Percentiles rank a stretch among this genome's conserved stretches.
These are phyloP conservation scores for Acleris literana DNA, from an alignment of 2,888 invertebrate species.

Conservation along the genomic window DNA sequence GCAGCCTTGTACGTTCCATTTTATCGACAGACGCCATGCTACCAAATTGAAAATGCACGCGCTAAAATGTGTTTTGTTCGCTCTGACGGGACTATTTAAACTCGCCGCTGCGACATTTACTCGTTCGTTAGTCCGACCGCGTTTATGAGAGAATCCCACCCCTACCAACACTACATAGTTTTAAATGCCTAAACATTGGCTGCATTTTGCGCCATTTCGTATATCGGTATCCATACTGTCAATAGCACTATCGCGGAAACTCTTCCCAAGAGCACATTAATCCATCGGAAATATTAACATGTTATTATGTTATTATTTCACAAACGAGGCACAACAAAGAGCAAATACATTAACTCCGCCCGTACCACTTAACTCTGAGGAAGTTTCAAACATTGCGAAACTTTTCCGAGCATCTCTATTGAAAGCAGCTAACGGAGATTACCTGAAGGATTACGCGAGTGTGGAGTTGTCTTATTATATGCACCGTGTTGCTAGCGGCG, in stretches of 20 bases:
- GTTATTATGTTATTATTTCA: slow-evolving; percentile 5
- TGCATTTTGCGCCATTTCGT: no score
- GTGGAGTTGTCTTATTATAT: slow-evolving; percentile 73
- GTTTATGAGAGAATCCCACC: no score
- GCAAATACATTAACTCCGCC: slow-evolving; percentile 74
- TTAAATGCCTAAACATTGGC: no score
- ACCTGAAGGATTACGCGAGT: slow-evolving; percentile 76
- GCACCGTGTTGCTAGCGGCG: slow-evolving; percentile 33
- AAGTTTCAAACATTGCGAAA: slow-evolving; percentile 79
- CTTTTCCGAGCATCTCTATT: slow-evolving; percentile 79
- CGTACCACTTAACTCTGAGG: slow-evolving; percentile 63
- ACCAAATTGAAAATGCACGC: no score
- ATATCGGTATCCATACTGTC: no score
- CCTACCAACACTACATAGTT: no score
- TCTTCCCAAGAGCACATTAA: not conserved
- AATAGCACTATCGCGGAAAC: not conserved
- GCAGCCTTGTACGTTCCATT: no score
- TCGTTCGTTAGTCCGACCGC: no score
- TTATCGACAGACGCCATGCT: no score
- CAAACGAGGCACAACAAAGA: not conserved
- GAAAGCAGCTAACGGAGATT: slow-evolving; percentile 79
- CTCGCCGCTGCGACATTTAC: no score
- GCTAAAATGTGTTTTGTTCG: no score
- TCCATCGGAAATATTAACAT: not conserved
- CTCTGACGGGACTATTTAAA: no score